Evolutionary conservation across 2,113 vertebrate genomes (phyloP), one percentile per base, ranked within the genome.

Genomic region (Microcebus murinus): DNA sequence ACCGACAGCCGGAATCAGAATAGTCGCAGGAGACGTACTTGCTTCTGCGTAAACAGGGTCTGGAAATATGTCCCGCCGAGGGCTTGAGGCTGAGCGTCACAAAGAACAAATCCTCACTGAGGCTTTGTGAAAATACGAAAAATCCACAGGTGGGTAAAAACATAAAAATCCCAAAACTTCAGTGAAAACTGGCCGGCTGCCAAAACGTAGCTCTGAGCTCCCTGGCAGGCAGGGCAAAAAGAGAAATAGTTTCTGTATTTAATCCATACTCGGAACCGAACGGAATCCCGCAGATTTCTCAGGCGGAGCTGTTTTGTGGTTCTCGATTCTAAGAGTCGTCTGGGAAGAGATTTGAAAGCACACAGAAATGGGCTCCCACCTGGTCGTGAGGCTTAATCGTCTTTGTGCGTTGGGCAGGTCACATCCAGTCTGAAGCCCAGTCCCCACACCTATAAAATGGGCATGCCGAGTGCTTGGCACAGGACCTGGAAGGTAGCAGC

Each of bases 241-340:
- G 57, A 61, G 70, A 84, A 90, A 87, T 0, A 31, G 15, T 17
- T 50, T 17, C 23, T 27, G 52, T 14, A 17, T 77, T 73, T 73
- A n/a, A 34, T 48, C 77, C 5, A 0, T n/a, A 17, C 70, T 65
- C 76, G 36, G 23, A 79, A 55, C n/a, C 29, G 52, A 52, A 77
- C 34, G 20, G 52, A 29, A 52, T 5, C 65, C 17, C 27, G n/a
- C 42, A 23, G 27, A 7, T 9, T 17, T 34, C 39, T 17, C 21
- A 10, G 42, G 45, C 0, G 0, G 9, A 2, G 8, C 31, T 83
- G 79, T 52, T 55, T 25, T 0, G 0, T 0, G 21, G 39, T 63
- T 67, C 55, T 57, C 55, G 36, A 20, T 34, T n/a, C 39, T 11
- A 4, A 13, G 27, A 92, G 18, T 1, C 17, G 87, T 9, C 36